Conservation (phyloP, 2,797 vertebrate species). For the Sebastes trivittatus region DNA sequence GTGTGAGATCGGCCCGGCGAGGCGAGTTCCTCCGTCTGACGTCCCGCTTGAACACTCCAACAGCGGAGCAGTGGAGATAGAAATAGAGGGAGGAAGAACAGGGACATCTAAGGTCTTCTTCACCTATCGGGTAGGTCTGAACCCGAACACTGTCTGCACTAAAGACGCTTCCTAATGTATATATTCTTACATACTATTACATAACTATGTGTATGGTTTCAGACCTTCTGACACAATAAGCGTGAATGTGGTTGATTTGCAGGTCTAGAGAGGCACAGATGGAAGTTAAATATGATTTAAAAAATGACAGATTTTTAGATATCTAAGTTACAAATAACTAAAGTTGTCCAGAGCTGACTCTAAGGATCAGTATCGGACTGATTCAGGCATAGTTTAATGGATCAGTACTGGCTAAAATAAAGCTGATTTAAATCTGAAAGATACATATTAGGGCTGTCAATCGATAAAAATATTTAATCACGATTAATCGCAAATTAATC, state of each 20-base stretch:
- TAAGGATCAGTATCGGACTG: too few relatives aligned
- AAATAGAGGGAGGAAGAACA: conserved; percentile 77
- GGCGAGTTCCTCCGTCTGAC: conserved; percentile 24
- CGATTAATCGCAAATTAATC: too few relatives aligned
- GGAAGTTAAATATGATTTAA: not conserved
- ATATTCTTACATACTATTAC: not conserved
- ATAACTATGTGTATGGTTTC: too few relatives aligned
- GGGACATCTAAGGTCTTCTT: conserved; percentile 82
- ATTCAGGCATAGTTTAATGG: too few relatives aligned
- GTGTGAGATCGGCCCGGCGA: conserved; percentile 83
- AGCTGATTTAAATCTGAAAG: too few relatives aligned
- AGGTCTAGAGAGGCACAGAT: too few relatives aligned
- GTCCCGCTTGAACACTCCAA: not conserved
- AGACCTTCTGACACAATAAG: too few relatives aligned
- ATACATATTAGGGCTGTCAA: too few relatives aligned
- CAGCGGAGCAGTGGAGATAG: conserved; percentile 77
- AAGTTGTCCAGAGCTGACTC: not conserved
- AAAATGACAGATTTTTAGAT: not conserved
- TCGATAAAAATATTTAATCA: too few relatives aligned
- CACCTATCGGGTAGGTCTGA: conserved; percentile 87
- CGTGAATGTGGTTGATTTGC: too few relatives aligned
- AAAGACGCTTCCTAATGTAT: not conserved
- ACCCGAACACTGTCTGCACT: not conserved
- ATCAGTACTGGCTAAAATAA: too few relatives aligned
- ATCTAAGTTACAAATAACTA: not conserved